Base-by-base conservation (phyloP, 2,888 invertebrate species). In the Lomographa bimaculata region DNA sequence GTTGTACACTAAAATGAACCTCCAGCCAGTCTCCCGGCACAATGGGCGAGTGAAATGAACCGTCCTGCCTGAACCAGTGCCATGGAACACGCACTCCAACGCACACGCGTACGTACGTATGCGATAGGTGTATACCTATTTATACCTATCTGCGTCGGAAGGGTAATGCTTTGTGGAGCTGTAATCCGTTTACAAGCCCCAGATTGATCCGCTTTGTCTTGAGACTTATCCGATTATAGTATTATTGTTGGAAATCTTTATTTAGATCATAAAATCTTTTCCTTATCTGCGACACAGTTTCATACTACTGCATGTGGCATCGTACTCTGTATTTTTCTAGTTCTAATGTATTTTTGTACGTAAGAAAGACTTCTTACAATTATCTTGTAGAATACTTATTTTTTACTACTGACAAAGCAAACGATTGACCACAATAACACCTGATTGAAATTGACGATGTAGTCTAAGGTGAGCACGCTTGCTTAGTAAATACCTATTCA, bases 21-120 rank as follows among this genome's bases (percentile, higher is more conserved):
- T n/a, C 16, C 12, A 2, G 1, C 11, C 7, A 25, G 23, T 17
- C 2, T 7, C n/a, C 18, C 7, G 8, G 30, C 8, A 32, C 32
- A 32, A 20, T n/a, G 16, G 32, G 14, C 10, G 26, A 5, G 39
- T 28, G 21, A 40, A 40, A 28, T 33, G 39, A 33, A 35, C 29
- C 29, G 41, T n/a, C n/a, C n/a, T 4, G 10, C n/a, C 8, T 3
- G 39, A 25, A 7, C 29, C 34, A 35, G 6, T 28, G 41, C 25
- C 25, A 1, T 7, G 29, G 41, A 41, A 41, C 8, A 29, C 41
- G 41, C 41, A 41, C 25, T 29, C 25, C 20, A 19, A 14, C 40
- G 40, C 40, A 40, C 40, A 40, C 33, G 18, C 23, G 10, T 25
- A 14, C 4, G 14, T 14, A 14, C 14, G 14, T 14, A 14, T 4